Base-by-base conservation (phyloP, 2,888 invertebrate genomes). In the Drosophila nr. perissopoda region DNA sequence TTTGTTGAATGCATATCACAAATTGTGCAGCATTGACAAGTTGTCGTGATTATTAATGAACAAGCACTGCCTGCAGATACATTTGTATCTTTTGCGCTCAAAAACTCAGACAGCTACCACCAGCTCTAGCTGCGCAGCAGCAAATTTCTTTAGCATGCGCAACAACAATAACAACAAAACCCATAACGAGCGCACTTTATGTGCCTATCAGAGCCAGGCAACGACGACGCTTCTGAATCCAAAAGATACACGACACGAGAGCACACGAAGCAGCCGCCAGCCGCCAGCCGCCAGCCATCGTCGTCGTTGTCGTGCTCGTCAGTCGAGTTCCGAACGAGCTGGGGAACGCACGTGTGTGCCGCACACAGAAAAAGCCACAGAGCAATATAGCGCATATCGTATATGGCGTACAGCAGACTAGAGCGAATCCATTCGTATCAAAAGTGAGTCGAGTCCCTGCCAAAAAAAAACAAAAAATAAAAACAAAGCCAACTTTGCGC, bases 301-400 rank as follows among this genome's bases (percentile, higher is more conserved):
- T 31, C 63, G 36, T 34, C 66, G 66, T 21, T 33, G 60, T 60
- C 42, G 63, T 63, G 52, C 69, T 58, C 58, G 69, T 90, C 91
- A 91, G 91, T 91, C 91, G 91, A 91, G 89, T 84, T 76, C 90
- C 91, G 91, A 91, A 84, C 87, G 91, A 87, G 91, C 83, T 82
- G 76, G 73, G 81, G 74, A 81, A 81, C 83, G 89, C 89, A 91
- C 89, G 91, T 90, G 83, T 82, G 65, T 81, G 75, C 64, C 78
- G 72, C 77, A 79, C 62, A 38, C 52, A 63, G 54, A 63, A 49
- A 29, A 31, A 64, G 52, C 38, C 34, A 40, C 57, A 57, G 42
- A 46, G 34, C 25, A 33, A 25, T 2, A n/a, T 36, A 58, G 13
- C 51, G 27, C 40, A 63, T 18, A 29, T 25, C 21, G 38, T 49